Base-by-base conservation (phyloP, 2,888 invertebrate genomes). In the Pammene fasciana region DNA sequence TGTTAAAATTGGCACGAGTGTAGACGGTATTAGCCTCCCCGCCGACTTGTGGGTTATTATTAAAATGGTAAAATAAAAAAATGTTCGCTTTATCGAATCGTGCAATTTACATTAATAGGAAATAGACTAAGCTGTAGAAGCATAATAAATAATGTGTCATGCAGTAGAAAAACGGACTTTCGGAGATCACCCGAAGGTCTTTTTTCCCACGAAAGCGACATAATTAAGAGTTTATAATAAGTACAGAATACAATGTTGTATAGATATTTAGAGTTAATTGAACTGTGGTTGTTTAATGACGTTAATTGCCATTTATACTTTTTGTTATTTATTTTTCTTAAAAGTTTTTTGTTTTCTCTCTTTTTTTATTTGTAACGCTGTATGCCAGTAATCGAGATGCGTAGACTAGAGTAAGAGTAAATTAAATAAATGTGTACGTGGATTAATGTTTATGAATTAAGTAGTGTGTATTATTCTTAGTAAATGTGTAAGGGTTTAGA, bases 291-390 rank as follows among this genome's bases (percentile, higher is more conserved):
- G 74, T 71, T 75, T 72, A 74, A 74, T 72, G 74, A 75, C 74
- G 79, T 86, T 86, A 78, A 82, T 86, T 86, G 88, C 86, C 86
- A 86, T 88, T 86, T 81, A 81, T 78, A 81, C 80, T 84, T 86
- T 68, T 88, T 89, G 90, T 90, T 92, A 91, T 89, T 90, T 92
- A 91, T 90, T 91, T 88, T 91, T 91, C 83, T 88, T 88, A 80
- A 80, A 80, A 78, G 80, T 84, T 85, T 85, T 86, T 85, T 85
- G 80, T 80, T 83, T 85, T 82, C 79, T 26, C 76, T 75, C 77
- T 80, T 77, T 78, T 77, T 76, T 79, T 75, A 79, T 76, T 80
- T 74, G 79, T 81, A 85, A 83, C 52, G 68, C 68, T 79, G 83
- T 88, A 92, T 92, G 92, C 92, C 92, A 92, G 92, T 92, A 92